Evolutionary conservation across 2,797 vertebrate genomes (phyloP), one percentile per base, ranked within the genome.

Genomic region (Argya squamiceps): DNA sequence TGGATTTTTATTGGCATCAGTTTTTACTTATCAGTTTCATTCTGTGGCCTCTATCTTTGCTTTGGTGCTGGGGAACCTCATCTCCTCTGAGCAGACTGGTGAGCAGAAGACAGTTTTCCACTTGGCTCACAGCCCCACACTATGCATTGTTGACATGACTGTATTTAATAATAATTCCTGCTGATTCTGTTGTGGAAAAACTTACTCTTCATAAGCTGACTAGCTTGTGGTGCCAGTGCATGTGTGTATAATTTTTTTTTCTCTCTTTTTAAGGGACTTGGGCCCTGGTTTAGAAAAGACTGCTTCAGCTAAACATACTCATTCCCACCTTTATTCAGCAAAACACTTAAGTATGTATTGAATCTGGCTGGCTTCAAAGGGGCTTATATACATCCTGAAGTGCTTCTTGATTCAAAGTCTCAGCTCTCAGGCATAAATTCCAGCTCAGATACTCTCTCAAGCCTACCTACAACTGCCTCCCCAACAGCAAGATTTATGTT

Each of bases 181-280:
- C 90, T 96, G 92, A 96, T 96, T 97, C 85, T 96, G 92, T 96
- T 96, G 80, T 92, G 94, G 95, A 96, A 97, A 96, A 96, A 87
- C 70, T 96, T 97, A 92, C 73, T 94, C 83, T 88, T 84, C 88
- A 84, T 90, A 96, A 85, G 59, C 59, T 44, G 64, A 77, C 71
- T 95, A 77, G 52, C 67, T 89, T 93, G 83, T 93, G 44, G 67
- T 94, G 88, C 92, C 92, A 94, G 44, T 84, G 55, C 90, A 91
- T 94, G 70, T 91, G 85, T 46, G 47, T 79, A n/a, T 69, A 86
- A 83, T 89, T 68, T 73, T 76, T 76, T 83, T 74, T 80, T 65
- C 58, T 50, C 37, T 76, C 53, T 73, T 94, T 77, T 55, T 34
- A 71, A 84, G 23, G 1, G 4, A 49, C 30, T 93, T 4, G 3